Base-by-base conservation (phyloP, 2,888 invertebrate species). In the Drosophila phalerata region DNA sequence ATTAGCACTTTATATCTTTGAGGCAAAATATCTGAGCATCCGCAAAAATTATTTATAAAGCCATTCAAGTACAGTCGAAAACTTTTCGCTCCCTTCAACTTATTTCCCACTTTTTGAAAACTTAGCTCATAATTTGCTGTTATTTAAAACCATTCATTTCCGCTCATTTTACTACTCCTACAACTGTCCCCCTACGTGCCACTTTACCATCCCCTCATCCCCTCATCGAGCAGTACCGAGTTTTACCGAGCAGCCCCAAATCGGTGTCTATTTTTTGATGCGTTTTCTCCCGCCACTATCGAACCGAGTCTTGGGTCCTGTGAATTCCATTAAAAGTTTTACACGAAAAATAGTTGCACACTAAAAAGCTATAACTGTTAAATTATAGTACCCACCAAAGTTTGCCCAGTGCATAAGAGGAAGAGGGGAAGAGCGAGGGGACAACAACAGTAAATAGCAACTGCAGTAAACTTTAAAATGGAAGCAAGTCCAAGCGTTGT, bases 301-400 rank as follows among this genome's bases (percentile, higher is more conserved):
- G 88, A 88, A 87, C 70, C 58, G 37, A 66, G 70, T 61, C 75
- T 52, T 64, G 63, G 71, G 89, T 78, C 75, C 88, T 77, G 77
- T 78, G 89, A 85, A 88, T 90, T 90, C 90, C 88, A 88, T 88
- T 89, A 90, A 90, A 90, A 88, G 77, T 88, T 87, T 86, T 86
- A 77, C 81, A 82, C 90, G 79, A 83, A 88, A 85, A 88, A 88
- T 90, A 89, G 90, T 89, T 89, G 83, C 88, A 75, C 81, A 81
- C 84, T 85, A 87, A 84, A 83, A 85, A 89, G 88, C 84, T 89
- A 85, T 86, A 85, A 86, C 87, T 89, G 88, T 81, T 71, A 89
- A 86, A 75, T 83, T 88, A 89, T 82, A 84, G 89, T 89, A 76
- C 74, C 82, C 76, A 78, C 73, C 72, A 78, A 84, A 88, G 75